Evolutionary conservation across 2,888 invertebrate genomes (phyloP).

Genomic region (Polietes domitor): DNA sequence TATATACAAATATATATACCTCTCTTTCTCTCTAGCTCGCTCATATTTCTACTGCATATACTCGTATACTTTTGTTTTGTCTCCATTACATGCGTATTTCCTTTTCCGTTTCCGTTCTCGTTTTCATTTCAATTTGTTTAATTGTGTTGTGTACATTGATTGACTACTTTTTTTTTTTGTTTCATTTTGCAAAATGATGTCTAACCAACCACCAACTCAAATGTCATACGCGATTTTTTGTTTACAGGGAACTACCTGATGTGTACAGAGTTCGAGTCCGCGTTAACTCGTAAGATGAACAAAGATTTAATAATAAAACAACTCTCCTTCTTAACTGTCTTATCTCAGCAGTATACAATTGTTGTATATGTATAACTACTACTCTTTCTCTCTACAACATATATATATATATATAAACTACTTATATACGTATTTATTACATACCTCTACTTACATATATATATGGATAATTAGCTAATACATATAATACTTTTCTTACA

Average conservation of each 20-base stretch:
- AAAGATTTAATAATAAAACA: constrained; percentile 56
- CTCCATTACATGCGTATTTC: background rate
- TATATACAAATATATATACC: background rate
- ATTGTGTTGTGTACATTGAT: background rate
- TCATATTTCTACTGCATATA: background rate
- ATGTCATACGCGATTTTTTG: constrained; percentile 79
- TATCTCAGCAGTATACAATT: constrained; percentile 19
- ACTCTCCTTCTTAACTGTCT: constrained; percentile 24
- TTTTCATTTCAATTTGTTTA: constrained; percentile 1
- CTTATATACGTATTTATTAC: constrained; percentile 44
- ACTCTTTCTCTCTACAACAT: constrained; percentile 32
- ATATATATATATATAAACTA: constrained; percentile 42
- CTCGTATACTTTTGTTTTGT: background rate
- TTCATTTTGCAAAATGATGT: constrained; percentile 47
- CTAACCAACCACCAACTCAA: constrained; percentile 69
- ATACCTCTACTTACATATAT: constrained; percentile 33
- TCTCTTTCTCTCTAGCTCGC: constrained; percentile 1
- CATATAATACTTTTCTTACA: constrained; percentile 1
- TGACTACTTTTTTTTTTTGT: constrained; percentile 38
- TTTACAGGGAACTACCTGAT: constrained; percentile 86
- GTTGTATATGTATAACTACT: constrained; percentile 54
- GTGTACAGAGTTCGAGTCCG: constrained; percentile 93
- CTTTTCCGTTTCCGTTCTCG: background rate
- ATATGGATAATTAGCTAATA: constrained; percentile 52
- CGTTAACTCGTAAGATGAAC: constrained; percentile 89